These are phyloP conservation scores for Cricetomys ansorgei DNA, from an alignment of 2,113 vertebrate species.

Conservation along the genomic window DNA sequence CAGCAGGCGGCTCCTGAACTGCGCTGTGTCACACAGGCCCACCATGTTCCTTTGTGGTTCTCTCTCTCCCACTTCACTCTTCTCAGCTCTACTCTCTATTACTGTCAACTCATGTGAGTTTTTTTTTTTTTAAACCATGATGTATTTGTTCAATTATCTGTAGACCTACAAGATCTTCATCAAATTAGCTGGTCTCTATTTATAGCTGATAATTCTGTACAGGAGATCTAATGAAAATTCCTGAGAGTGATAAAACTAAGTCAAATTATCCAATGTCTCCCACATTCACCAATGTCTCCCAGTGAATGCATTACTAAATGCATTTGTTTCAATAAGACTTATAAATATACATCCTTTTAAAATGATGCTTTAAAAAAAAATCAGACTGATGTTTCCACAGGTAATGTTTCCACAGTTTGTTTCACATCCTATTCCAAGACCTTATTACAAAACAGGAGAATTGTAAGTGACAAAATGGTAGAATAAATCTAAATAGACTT, in stretches of 20 bases:
- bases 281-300: background rate
- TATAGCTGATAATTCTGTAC: slow-evolving; percentile 64
- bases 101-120: slow-evolving; percentile 44
- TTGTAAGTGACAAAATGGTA: slow-evolving; percentile 58
- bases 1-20: slow-evolving; percentile 37
- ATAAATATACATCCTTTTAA: background rate
- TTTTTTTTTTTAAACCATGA: slow-evolving; percentile 71
- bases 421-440: background rate
- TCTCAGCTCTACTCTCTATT: slow-evolving; percentile 23
- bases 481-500: slow-evolving; percentile 68
- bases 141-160: slow-evolving; percentile 73
- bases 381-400: background rate
- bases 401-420: background rate
- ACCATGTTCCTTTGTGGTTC: slow-evolving; percentile 63
- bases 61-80: slow-evolving; percentile 22
- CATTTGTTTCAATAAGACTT: background rate
- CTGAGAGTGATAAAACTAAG: slow-evolving; percentile 64
- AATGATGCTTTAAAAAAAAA: slow-evolving; percentile 33
- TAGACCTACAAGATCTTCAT: slow-evolving; percentile 74
- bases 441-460: background rate
- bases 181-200: slow-evolving; percentile 71
- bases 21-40: slow-evolving; percentile 51
- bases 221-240: slow-evolving; percentile 64
- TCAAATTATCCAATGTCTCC: slow-evolving; percentile 46
- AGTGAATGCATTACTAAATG: slow-evolving; percentile 37